Conservation (phyloP, 1,140 invertebrate genomes). For the Philaenus spumarius region DNA sequence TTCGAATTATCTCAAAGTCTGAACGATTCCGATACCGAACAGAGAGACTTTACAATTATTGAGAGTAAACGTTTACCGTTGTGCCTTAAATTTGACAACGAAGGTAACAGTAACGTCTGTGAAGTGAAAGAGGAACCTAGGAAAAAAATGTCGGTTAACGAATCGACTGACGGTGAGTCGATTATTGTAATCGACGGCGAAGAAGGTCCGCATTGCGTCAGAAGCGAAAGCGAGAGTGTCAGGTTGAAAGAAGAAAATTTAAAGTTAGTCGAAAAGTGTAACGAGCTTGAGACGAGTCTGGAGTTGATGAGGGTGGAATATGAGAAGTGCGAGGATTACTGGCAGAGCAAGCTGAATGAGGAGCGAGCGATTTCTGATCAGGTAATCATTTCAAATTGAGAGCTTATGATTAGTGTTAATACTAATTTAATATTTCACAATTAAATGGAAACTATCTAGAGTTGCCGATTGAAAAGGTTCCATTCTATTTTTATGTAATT, state of each 20-base stretch:
- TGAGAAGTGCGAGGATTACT: constrained; percentile 80
- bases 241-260: constrained; percentile 40
- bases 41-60: not conserved
- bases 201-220: too few species aligned
- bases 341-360: constrained; percentile 67
- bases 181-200: too few species aligned
- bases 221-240: constrained; percentile 7
- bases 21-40: not conserved
- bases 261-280: constrained; percentile 47
- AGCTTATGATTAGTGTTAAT: too few species aligned
- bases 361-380: constrained; percentile 66
- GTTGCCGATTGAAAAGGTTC: too few species aligned
- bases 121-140: not conserved
- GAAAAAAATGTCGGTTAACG: too few species aligned
- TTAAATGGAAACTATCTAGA: too few species aligned
- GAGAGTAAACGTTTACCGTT: not conserved
- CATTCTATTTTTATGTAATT: too few species aligned
- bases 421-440: too few species aligned
- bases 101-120: not conserved
- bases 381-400: too few species aligned
- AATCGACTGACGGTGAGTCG: too few species aligned
- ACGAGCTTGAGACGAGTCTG: constrained; percentile 60
- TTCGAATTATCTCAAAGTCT: constrained; percentile 7
- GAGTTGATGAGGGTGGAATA: constrained; percentile 67
- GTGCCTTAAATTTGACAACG: not conserved